Evolutionary conservation across 2,113 vertebrate species (phyloP), one percentile per base, ranked within the genome.

Genomic region (Hiodon tergisus): DNA sequence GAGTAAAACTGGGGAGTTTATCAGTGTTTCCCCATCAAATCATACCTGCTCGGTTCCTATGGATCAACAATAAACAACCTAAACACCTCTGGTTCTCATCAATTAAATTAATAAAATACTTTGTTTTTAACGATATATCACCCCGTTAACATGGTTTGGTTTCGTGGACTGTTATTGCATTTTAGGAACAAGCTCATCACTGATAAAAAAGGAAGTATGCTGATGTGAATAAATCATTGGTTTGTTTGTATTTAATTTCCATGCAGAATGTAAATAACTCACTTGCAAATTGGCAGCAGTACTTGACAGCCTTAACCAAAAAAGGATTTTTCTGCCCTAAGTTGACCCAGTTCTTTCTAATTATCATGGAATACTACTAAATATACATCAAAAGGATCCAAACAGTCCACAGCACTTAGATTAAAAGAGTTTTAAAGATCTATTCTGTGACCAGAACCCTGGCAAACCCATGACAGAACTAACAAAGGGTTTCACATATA

Each of bases 321-420:
- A 81, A 82, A 82, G 81, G 58, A 76, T 85, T 90, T 84, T 84
- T 84, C 83, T 88, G 86, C 83, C 87, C 85, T 77, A 72, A n/a
- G 73, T 80, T 90, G 90, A 90, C 89, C 89, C 81, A 89, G 82
- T 88, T 91, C 86, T 86, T 59, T 59, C 82, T 89, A 89, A 91
- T 90, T 88, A 89, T 80, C 81, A 17, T 68, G 65, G 53, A 75
- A 59, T 67, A 75, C 53, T 70, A n/a, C 81, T 88, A 88, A 90
- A 83, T 87, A 86, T 73, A 87, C 85, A 88, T 89, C 88, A 90
- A 92, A 90, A 74, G 31, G n/a, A 62, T 48, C 68, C 71, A 69
- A 78, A 78, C 76, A 77, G 77, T 83, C 74, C 31, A 9, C 71
- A 69, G 70, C 69, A 69, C 78, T 81, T 77, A 65, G 73, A 81